phyloP scores from a whole-genome alignment of 2,888 invertebrate species.

The Lamellibrachia columna region DNA sequence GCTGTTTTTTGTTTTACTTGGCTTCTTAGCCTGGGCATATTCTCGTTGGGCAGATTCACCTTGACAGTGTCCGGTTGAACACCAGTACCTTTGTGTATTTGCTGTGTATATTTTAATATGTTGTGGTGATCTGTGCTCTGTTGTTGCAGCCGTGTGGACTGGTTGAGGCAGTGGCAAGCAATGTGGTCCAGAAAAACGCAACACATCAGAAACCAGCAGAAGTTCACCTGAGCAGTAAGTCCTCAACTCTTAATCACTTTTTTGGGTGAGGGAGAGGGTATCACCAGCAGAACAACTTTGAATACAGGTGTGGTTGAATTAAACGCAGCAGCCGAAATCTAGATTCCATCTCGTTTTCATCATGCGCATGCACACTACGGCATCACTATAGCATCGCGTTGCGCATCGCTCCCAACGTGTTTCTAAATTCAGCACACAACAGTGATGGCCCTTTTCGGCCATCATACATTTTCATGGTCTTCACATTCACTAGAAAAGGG shows the following conservation, averaged over 20 bases:
- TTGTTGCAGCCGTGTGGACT: not conserved
- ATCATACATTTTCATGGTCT: not conserved
- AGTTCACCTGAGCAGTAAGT: not conserved
- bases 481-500: not conserved
- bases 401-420: too few species aligned
- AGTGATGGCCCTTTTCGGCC: too few species aligned
- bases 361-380: too few species aligned
- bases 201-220: not conserved
- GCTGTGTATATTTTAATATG: not conserved
- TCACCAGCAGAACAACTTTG: too few species aligned
- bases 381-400: too few species aligned
- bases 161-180: not conserved
- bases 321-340: too few species aligned
- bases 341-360: too few species aligned
- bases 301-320: too few species aligned
- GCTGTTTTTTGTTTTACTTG: too few species aligned
- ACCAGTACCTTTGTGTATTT: not conserved
- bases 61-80: not conserved
- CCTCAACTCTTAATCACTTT: not conserved
- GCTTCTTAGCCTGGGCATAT: too few species aligned
- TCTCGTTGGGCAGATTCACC: not conserved
- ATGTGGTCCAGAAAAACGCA: not conserved
- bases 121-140: not conserved
- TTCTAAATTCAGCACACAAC: too few species aligned
- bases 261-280: not conserved